A percentile compares a stretch with the other conserved stretches of the same genome.
These are phyloP conservation scores for Heteractis magnifica DNA, from an alignment of 92 coral and sea anemone genomes.

Conservation along the genomic window DNA sequence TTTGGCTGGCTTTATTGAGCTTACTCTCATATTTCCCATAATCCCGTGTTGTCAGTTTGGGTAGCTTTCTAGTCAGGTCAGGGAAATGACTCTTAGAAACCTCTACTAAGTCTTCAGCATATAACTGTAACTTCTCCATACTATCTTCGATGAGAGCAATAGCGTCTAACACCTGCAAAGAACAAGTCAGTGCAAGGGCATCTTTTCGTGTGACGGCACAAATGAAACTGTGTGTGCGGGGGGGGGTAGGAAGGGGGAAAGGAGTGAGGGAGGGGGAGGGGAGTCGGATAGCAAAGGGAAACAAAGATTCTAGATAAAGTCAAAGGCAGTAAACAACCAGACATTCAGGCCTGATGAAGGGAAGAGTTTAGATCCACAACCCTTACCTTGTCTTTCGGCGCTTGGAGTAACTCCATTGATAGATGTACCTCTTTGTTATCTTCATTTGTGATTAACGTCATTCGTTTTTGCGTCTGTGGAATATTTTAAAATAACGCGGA, in stretches of 20 bases:
- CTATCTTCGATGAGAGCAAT: constrained; percentile 81
- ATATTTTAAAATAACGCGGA: not conserved
- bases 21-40: constrained; percentile 48
- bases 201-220: not conserved
- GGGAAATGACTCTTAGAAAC: constrained; percentile 82
- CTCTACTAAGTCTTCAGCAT: constrained; percentile 76
- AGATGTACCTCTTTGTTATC: constrained; percentile 80
- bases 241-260: not conserved
- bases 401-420: constrained; percentile 68
- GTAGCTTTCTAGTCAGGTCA: constrained; percentile 76
- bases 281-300: too few species aligned
- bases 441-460: constrained; percentile 75
- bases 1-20: constrained; percentile 65
- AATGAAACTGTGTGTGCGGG: not conserved
- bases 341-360: too few species aligned
- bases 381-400: constrained; percentile 78
- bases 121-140: constrained; percentile 83
- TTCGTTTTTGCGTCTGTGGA: constrained; percentile 78
- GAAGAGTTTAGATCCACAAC: not conserved
- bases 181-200: not conserved
- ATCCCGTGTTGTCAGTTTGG: constrained; percentile 60
- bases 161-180: constrained; percentile 72
- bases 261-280: not conserved
- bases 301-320: too few species aligned
- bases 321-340: not conserved